Base-by-base conservation (phyloP, 2,888 invertebrate species). In the Cerceris rybyensis region DNA sequence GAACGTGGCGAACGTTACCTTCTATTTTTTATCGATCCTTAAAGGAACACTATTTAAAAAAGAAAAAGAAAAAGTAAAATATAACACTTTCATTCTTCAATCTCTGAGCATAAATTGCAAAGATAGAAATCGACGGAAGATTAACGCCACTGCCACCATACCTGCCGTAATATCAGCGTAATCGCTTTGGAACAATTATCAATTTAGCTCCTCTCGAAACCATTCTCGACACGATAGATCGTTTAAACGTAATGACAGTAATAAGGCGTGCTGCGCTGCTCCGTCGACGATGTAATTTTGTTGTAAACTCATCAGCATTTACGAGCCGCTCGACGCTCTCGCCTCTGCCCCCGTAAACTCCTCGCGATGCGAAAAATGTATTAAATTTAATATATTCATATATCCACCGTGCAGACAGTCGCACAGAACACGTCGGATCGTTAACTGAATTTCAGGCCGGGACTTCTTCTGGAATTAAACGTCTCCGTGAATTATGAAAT, bases 221-320 rank as follows among this genome's bases (percentile, higher is more conserved):
- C 46, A 46, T 83, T 73, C 49, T 7, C 63, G 43, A 17, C 72
- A 57, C 77, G 81, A 76, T 78, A 61, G 71, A 84, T 84, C 81
- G 78, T 80, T 82, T 70, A 64, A 65, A 28, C 78, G 68, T 75
- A 70, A 83, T 71, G 75, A 70, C 76, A 60, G 72, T 72, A 74
- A 74, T 76, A 81, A 81, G 78, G 60, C 75, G 78, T 59, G 64
- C 55, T 14, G 60, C 52, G 68, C 14, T 57, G 80, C 67, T 70
- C 54, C 64, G 55, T 16, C 65, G 74, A 8, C 71, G 65, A 58
- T 67, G 70, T 71, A 73, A 81, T 83, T 83, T 71, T 63, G 54
- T 78, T 75, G 81, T 59, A 65, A 76, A 80, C 77, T 75, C 83
- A 66, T 83, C 70, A 72, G 80, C 82, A 60, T 82, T 80, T 74